A percentile compares a stretch with the other conserved stretches of the same genome.
Conservation (phyloP, 2,797 vertebrate genomes). For the Spatula versicolor region DNA sequence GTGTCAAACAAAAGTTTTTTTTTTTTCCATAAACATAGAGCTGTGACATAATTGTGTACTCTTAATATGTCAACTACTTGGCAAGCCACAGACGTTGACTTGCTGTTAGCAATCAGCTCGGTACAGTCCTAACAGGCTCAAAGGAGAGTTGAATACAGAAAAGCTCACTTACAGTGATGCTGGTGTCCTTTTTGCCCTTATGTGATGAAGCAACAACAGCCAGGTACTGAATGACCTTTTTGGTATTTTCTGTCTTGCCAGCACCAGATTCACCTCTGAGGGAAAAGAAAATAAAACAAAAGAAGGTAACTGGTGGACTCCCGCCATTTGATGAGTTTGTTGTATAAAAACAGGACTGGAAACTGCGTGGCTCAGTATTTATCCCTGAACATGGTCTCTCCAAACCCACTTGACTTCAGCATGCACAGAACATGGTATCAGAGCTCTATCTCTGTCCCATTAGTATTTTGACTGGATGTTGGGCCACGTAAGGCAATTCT, state of each 20-base stretch:
- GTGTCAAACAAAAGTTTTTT: slow-evolving; percentile 21
- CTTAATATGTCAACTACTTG: background rate
- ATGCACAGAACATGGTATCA: background rate
- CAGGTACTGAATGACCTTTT: slow-evolving; percentile 98
- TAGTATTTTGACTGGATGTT: background rate
- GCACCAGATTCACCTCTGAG: slow-evolving; percentile 95
- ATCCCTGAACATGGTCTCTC: background rate
- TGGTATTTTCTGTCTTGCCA: slow-evolving; percentile 97
- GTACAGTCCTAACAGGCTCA: background rate
- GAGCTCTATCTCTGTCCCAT: background rate
- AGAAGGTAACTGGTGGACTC: background rate
- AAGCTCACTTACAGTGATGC: slow-evolving; percentile 87
- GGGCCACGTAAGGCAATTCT: slow-evolving; percentile 50
- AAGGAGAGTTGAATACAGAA: background rate
- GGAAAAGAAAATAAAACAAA: slow-evolving; percentile 1
- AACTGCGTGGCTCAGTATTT: background rate
- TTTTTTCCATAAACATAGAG: slow-evolving; percentile 57
- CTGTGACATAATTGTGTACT: background rate
- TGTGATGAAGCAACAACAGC: slow-evolving; percentile 96
- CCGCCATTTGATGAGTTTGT: background rate
- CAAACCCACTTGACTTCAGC: slow-evolving; percentile 5
- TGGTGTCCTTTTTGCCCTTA: slow-evolving; percentile 95
- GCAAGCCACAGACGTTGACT: background rate
- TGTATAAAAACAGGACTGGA: background rate
- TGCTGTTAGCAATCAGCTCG: background rate